Evolutionary conservation across 2,797 vertebrate genomes (phyloP), one percentile per base, ranked within the genome.

Genomic region (Schizopygopsis malacanthus): DNA sequence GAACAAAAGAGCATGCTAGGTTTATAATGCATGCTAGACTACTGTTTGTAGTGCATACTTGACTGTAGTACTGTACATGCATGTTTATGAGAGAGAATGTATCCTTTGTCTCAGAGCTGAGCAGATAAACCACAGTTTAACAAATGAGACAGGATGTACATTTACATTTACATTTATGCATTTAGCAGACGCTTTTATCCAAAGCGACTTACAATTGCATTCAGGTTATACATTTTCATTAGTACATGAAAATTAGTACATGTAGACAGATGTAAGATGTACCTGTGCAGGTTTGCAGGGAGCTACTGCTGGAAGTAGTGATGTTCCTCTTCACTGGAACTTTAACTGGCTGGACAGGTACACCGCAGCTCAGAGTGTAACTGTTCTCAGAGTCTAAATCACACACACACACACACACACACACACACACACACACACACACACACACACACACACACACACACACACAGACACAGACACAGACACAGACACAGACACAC

Each of bases 321-420:
- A 65, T 12, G 0, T 97, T 98, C 89, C 90, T 96, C 84, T 95
- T 96, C 81, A 93, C 96, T 3, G 89, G 92, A 0, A 85, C 88
- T 94, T 96, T 99, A 90, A 94, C 93, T 37, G 95, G 92, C 79
- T 96, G 96, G 45, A 95, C 87, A 0, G 97, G 96, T 7, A 97
- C 78, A 0, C 97, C 98, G 0, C 98, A 99, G 93, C 97, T 98
- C 89, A 99, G 93, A 0, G 96, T 93, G 92, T 99, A 99, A 92
- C 97, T 98, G 93, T 96, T 98, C 89, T 99, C 98, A 0, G 97
- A 97, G 92, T 98, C 98, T 99, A 93, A 6, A 22, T 88, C 85
- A 56, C 41, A 88, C 28, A 84, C 81, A 82, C 79, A 88, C 33
- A 90, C 77, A 90, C 67, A 86, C 33, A 88, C 4, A 41, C 10